These are phyloP conservation scores for Tetragonula carbonaria DNA, from an alignment of 2,888 invertebrate species.

Conservation along the genomic window DNA sequence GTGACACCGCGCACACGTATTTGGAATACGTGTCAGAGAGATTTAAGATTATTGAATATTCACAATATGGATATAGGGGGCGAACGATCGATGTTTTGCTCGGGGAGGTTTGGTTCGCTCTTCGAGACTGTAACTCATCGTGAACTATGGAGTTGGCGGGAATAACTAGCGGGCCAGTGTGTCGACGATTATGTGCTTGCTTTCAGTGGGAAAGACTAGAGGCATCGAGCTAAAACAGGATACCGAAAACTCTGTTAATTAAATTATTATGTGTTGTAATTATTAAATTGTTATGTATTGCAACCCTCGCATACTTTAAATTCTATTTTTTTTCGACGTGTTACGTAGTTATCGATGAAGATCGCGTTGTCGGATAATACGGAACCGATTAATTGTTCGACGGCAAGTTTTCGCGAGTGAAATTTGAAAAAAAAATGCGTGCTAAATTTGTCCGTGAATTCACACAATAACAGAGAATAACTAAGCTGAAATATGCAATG, in stretches of 20 bases:
- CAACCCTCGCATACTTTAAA: neutral
- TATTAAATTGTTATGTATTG: neutral
- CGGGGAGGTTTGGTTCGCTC: neutral
- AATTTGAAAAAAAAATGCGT: too few relatives aligned
- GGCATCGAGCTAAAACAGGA: neutral
- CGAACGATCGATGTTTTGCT: slow-evolving; percentile 9
- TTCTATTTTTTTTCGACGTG: neutral
- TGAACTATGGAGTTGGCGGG: slow-evolving; percentile 32
- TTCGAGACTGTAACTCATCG: slow-evolving; percentile 17
- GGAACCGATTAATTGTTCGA: too few relatives aligned
- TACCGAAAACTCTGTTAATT: neutral
- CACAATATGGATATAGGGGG: neutral
- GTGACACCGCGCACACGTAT: neutral
- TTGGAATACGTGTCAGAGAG: slow-evolving; percentile 11
- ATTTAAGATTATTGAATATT: slow-evolving; percentile 24
- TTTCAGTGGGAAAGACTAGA: slow-evolving; percentile 6
- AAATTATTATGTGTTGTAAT: too few relatives aligned
- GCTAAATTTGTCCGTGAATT: too few relatives aligned
- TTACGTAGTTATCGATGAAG: neutral
- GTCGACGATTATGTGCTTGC: slow-evolving; percentile 3
- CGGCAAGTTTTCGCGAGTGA: too few relatives aligned
- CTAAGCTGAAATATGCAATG: too few relatives aligned
- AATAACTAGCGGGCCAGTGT: slow-evolving; percentile 13
- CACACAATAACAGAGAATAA: too few relatives aligned
- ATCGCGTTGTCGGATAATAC: neutral